phyloP scores from a whole-genome alignment of 2,113 vertebrate species.

The Nematolebias whitei region DNA sequence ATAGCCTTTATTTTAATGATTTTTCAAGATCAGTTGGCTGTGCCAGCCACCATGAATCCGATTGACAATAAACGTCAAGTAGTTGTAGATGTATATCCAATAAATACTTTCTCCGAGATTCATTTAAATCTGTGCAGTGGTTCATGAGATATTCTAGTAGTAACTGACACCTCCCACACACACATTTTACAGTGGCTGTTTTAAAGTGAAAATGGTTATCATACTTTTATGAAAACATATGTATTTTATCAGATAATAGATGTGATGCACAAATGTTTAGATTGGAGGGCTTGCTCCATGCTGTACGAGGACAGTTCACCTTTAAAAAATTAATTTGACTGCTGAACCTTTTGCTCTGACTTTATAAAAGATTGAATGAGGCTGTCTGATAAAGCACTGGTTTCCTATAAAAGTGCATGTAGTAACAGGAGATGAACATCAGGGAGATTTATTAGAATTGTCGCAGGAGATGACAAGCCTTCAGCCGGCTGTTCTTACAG shows the following conservation, averaged over 20 bases:
- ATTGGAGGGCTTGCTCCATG: background rate
- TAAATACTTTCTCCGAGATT: no score
- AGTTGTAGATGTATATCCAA: no score
- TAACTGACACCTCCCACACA: no score
- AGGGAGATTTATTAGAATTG: conserved; percentile 5
- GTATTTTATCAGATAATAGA: background rate
- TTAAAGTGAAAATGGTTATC: background rate
- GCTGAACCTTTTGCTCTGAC: background rate
- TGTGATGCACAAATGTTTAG: background rate
- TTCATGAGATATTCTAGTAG: no score
- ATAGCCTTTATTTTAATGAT: no score
- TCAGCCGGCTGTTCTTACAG: background rate
- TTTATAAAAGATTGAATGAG: background rate
- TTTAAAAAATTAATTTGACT: background rate
- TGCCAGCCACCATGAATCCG: no score
- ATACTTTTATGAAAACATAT: background rate
- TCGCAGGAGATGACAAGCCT: background rate
- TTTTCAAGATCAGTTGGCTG: no score
- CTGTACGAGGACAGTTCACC: background rate
- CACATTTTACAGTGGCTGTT: no score
- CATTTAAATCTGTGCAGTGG: no score
- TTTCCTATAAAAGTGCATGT: conserved; percentile 6
- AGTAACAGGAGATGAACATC: conserved; percentile 8
- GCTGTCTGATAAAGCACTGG: conserved; percentile 1
- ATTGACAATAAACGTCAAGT: no score